Evolutionary conservation across 1,140 invertebrate genomes (phyloP).

Genomic region (Caenorhabditis latens): DNA sequence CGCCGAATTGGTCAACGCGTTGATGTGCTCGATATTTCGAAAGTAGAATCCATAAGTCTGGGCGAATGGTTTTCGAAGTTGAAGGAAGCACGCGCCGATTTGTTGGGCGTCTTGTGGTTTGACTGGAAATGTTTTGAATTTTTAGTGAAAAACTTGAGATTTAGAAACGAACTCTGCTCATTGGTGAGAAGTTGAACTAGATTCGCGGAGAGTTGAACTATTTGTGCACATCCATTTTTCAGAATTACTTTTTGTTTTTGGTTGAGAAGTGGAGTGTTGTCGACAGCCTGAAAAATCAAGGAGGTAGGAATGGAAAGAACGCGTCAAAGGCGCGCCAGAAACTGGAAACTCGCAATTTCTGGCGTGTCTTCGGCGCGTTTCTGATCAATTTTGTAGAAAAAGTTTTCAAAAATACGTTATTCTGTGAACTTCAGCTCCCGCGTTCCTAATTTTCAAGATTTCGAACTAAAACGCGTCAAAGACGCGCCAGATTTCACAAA

Average conservation of each 20-base stretch:
- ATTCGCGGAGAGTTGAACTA: constrained; percentile 62
- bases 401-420: no score
- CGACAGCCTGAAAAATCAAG: constrained; percentile 62
- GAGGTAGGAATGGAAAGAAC: not conserved
- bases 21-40: constrained; percentile 71
- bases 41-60: constrained; percentile 71
- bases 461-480: no score
- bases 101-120: constrained; percentile 58
- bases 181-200: constrained; percentile 51
- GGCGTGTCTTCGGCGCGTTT: no score
- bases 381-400: no score
- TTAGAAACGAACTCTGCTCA: constrained; percentile 54
- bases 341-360: no score
- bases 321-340: not conserved
- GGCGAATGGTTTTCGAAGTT: constrained; percentile 70
- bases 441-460: no score
- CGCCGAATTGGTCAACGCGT: constrained; percentile 68
- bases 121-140: constrained; percentile 55
- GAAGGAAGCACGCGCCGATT: constrained; percentile 68
- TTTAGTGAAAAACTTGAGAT: constrained; percentile 16
- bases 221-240: constrained; percentile 68
- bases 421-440: no score
- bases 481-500: no score
- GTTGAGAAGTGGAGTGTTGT: constrained; percentile 57
- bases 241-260: constrained; percentile 68